phyloP scores from a whole-genome alignment of 2,888 invertebrate genomes.

The Diloba caeruleocephala region DNA sequence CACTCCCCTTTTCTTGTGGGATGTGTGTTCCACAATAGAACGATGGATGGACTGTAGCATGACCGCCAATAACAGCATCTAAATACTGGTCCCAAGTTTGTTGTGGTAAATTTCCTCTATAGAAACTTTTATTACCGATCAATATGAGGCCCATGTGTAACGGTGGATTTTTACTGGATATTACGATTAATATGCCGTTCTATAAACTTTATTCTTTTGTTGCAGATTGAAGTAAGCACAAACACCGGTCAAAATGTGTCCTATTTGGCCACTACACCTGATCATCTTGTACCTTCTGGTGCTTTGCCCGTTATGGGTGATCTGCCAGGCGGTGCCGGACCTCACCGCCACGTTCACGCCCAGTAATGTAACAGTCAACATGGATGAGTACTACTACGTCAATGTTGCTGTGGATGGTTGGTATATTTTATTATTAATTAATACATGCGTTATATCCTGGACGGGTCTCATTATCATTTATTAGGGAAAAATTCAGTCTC shows the following conservation, averaged over 20 bases:
- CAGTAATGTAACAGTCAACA: conserved; percentile 73
- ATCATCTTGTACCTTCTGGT: conserved; percentile 87
- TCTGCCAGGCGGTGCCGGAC: conserved; percentile 80
- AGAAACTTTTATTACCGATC: too few species aligned
- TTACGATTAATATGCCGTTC: background rate
- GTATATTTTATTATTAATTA: background rate
- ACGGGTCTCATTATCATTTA: too few species aligned
- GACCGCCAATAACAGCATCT: too few species aligned
- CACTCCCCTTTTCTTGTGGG: too few species aligned
- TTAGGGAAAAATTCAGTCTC: too few species aligned
- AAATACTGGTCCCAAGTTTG: too few species aligned
- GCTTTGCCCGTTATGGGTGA: conserved; percentile 86
- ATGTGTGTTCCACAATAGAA: too few species aligned
- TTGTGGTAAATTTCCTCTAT: too few species aligned
- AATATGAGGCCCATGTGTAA: too few species aligned
- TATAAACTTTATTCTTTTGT: conserved; percentile 10
- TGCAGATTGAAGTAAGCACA: conserved; percentile 39
- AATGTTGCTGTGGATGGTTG: conserved; percentile 74
- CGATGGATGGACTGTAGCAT: too few species aligned
- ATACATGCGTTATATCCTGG: background rate
- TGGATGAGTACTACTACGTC: conserved; percentile 79
- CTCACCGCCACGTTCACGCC: conserved; percentile 77
- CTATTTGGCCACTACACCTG: conserved; percentile 90
- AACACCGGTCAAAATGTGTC: conserved; percentile 85
- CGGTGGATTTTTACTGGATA: too few species aligned